A percentile compares a stretch with the other conserved stretches of the same genome.
phyloP scores from a whole-genome alignment of 2,113 vertebrate genomes.

The Anolis carolinensis region DNA sequence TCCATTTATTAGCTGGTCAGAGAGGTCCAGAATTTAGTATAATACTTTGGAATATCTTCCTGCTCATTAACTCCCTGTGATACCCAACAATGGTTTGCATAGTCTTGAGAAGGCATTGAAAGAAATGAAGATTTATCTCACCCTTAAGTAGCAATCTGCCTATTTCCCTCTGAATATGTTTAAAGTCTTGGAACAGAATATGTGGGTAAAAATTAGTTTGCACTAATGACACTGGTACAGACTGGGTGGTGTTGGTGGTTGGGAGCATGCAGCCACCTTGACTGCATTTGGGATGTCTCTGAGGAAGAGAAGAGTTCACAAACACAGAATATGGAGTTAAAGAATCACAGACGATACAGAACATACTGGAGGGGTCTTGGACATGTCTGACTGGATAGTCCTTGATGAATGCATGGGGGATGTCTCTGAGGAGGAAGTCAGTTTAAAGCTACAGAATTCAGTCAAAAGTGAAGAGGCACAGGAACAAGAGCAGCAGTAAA shows the following conservation, averaged over 20 bases:
- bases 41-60: background rate
- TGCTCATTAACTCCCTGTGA: background rate
- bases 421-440: no score
- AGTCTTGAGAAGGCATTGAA: background rate
- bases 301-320: no score
- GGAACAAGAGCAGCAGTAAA: no score
- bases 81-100: background rate
- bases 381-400: no score
- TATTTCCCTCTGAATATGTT: background rate
- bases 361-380: no score
- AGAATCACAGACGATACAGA: no score
- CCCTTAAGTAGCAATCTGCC: background rate
- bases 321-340: no score
- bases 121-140: background rate
- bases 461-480: no score
- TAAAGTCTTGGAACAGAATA: background rate
- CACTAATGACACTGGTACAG: background rate
- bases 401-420: no score
- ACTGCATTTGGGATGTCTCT: no score
- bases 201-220: background rate
- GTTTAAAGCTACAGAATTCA: no score
- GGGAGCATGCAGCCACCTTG: background rate
- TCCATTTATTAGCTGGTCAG: slow-evolving; percentile 3
- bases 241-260: background rate
- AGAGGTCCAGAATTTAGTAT: background rate